Base-by-base conservation (phyloP, 2,888 invertebrate species). In the Lampropteryx suffumata region DNA sequence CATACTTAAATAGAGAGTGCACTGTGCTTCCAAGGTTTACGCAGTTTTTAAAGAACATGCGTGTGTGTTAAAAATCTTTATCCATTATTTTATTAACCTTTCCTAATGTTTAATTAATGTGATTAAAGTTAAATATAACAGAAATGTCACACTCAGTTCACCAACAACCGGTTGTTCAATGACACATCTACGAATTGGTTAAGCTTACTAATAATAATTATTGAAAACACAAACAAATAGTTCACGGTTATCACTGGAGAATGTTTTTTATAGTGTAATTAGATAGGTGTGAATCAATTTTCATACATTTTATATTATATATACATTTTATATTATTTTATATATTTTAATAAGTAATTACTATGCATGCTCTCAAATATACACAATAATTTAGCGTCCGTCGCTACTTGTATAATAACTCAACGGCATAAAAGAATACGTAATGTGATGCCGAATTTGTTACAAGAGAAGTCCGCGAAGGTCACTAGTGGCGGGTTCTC, bases 391-490 rank as follows among this genome's bases (percentile, higher is more conserved):
- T 51, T 48, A 37, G 45, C 36, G 33, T 54, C 35, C 48, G 43
- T 50, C 52, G n/a, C n/a, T n/a, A n/a, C n/a, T n/a, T n/a, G n/a
- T 56, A 52, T 48, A 43, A 50, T 37, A 34, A 30, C 27, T 28
- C 27, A 37, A 10, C 14, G 17, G 30, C 43, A 44, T 48, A 29
- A 50, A 50, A 32, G 44, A 47, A 57, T 50, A 49, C 51, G 55
- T 54, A 61, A 55, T 51, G 55, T 47, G 52, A 44, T 44, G 51
- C 54, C 48, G 50, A 57, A 61, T 66, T 59, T 44, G 51, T 43
- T 61, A 57, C 45, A 50, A 62, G 58, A 65, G 61, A 66, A 60
- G 55, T 61, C 67, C 56, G 68, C 67, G 76, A 77, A 77, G 80
- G 79, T 71, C 74, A 69, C 44, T 55, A 52, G 55, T 49, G 50